A percentile compares a stretch with the other conserved stretches of the same genome.
These are phyloP conservation scores for Crotalus helleri DNA, from an alignment of 2,113 vertebrate genomes.

Conservation along the genomic window DNA sequence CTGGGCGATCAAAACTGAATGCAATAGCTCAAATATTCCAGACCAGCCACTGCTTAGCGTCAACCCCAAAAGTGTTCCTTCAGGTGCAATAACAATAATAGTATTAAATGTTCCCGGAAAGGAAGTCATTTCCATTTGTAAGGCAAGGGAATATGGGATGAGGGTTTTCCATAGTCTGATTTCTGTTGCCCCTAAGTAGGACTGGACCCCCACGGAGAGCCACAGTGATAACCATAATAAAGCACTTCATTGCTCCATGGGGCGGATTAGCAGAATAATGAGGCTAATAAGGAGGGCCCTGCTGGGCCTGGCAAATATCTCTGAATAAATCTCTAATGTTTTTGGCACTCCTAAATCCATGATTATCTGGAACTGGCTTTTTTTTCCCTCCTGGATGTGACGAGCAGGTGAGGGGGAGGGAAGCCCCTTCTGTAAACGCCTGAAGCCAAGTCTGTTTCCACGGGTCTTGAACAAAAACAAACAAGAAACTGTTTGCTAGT, in stretches of 20 bases:
- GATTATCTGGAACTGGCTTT: neutral
- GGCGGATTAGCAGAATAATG: slow-evolving; percentile 2
- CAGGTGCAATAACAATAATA: neutral
- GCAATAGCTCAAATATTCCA: neutral
- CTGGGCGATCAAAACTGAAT: no score
- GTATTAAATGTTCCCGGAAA: neutral
- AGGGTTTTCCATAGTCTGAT: neutral
- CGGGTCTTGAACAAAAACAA: neutral
- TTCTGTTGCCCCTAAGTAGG: neutral
- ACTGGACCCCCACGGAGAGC: neutral
- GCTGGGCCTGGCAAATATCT: neutral
- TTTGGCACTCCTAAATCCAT: neutral
- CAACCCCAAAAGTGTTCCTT: neutral
- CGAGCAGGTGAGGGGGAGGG: neutral
- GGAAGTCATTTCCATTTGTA: neutral
- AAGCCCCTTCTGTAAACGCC: neutral
- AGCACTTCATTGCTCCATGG: neutral
- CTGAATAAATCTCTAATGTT: neutral
- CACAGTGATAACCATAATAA: neutral
- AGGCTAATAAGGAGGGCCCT: neutral
- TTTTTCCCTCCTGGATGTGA: neutral
- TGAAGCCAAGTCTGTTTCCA: neutral
- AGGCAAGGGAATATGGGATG: neutral
- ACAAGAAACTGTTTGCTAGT: neutral
- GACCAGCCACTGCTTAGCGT: neutral